Evolutionary conservation across 1,140 invertebrate species (phyloP).

Genomic region (Brachionus calyciflorus): DNA sequence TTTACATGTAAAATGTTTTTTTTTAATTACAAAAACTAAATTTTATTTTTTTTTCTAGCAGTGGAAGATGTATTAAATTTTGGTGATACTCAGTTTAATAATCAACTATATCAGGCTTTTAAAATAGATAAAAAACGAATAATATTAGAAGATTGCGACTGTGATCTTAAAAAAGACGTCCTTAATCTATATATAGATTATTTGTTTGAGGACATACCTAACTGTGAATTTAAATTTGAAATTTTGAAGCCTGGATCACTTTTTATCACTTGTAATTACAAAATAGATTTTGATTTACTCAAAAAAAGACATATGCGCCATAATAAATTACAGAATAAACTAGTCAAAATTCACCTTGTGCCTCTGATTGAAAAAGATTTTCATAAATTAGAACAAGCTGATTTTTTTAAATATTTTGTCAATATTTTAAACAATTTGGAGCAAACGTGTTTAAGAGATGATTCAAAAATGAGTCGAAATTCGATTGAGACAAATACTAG

Average conservation of each 20-base stretch:
- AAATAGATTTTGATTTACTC: conserved; percentile 4
- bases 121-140: background rate
- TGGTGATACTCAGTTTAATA: background rate
- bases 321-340: background rate
- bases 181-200: conserved; percentile 8
- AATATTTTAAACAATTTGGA: background rate
- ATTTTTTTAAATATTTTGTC: background rate
- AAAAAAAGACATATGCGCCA: background rate
- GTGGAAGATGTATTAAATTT: background rate
- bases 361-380: background rate
- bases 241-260: background rate
- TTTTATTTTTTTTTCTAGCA: background rate
- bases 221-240: background rate
- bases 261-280: background rate
- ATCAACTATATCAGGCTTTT: background rate
- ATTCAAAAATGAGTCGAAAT: background rate
- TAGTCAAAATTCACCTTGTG: background rate
- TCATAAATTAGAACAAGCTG: background rate
- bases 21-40: background rate
- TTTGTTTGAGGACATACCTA: background rate
- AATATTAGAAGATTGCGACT: background rate
- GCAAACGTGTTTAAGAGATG: background rate
- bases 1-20: too few relatives aligned
- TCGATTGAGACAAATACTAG: background rate
- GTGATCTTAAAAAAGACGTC: background rate